Evolutionary conservation across 2,888 invertebrate species (phyloP).

Genomic region (Slavum lentiscoides): DNA sequence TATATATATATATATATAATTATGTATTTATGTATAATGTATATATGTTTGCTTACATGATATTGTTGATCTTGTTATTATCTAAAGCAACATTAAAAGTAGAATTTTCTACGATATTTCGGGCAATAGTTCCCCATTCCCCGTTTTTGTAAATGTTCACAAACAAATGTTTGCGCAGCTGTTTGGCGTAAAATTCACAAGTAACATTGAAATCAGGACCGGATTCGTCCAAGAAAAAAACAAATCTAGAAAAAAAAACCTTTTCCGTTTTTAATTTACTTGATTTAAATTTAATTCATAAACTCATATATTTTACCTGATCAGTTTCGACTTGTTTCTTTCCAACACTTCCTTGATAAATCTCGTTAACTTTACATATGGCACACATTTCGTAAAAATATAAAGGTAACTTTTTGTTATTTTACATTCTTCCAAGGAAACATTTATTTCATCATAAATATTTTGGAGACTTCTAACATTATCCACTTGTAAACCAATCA

Average conservation of each 20-base stretch:
- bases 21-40: too few species aligned
- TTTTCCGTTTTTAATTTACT: not conserved
- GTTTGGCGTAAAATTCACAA: conserved; percentile 60
- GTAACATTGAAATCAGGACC: conserved; percentile 70
- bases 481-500: not conserved
- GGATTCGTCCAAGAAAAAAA: conserved; percentile 66
- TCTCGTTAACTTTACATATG: conserved; percentile 1
- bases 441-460: not conserved
- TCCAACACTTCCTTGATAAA: conserved; percentile 21
- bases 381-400: not conserved
- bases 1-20: too few species aligned
- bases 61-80: not conserved
- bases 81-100: not conserved
- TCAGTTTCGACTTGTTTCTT: conserved; percentile 12
- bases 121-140: conserved; percentile 70
- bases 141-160: conserved; percentile 75
- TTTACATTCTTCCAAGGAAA: not conserved
- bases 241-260: conserved; percentile 60
- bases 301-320: not conserved
- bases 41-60: conserved; percentile 6
- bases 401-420: conserved; percentile 17
- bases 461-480: not conserved
- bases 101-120: conserved; percentile 9
- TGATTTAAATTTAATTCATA: not conserved
- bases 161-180: conserved; percentile 73